Conservation (phyloP, 1,140 invertebrate genomes). For the Conopomorpha cramerella region DNA sequence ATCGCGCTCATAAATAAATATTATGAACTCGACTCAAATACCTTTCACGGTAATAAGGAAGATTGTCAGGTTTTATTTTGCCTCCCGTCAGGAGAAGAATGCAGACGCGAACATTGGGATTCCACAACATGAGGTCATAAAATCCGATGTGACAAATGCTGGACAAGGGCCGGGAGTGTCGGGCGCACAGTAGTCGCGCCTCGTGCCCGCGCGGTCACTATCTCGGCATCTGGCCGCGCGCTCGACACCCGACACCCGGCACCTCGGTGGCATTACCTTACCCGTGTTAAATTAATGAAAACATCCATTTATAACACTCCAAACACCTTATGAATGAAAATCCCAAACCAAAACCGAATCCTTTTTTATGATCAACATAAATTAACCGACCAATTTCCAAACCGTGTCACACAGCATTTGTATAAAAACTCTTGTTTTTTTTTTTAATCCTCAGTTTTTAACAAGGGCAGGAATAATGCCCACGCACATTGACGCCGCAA, state of each 20-base stretch:
- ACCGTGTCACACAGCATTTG: constrained; percentile 54
- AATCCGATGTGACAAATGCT: constrained; percentile 6
- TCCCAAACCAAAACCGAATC: constrained; percentile 51
- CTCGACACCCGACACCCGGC: constrained; percentile 28
- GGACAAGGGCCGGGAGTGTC: neutral
- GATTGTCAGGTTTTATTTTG: no score
- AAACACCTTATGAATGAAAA: constrained; percentile 59
- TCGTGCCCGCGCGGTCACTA: constrained; percentile 11
- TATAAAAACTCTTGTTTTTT: constrained; percentile 63
- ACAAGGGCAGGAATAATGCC: constrained; percentile 61
- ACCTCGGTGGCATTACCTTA: constrained; percentile 27
- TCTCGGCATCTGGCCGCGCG: constrained; percentile 15
- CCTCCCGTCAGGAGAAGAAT: no score
- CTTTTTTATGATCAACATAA: constrained; percentile 60
- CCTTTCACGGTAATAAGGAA: no score
- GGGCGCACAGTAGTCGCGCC: constrained; percentile 23
- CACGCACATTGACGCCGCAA: constrained; percentile 55
- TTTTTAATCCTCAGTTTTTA: constrained; percentile 62
- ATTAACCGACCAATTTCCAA: constrained; percentile 58
- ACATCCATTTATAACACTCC: constrained; percentile 52
- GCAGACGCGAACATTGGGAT: no score
- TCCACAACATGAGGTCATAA: constrained; percentile 10
- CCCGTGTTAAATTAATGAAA: constrained; percentile 56
- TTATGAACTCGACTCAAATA: no score
- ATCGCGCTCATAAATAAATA: no score